Base-by-base conservation (phyloP, 2,113 vertebrate species). In the Syngnathus scovelli region DNA sequence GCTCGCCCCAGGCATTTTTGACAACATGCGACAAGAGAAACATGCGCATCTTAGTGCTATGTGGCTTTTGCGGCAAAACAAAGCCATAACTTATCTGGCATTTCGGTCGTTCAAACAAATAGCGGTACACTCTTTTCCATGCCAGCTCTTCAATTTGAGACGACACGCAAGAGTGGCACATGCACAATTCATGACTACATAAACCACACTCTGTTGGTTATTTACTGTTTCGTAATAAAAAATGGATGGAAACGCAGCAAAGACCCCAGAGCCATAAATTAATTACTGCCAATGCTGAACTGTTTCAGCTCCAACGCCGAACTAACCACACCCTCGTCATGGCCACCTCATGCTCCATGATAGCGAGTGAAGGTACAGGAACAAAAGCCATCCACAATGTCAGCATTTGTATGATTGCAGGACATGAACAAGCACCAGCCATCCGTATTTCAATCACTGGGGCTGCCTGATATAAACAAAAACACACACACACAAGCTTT, bases 371-470 rank as follows among this genome's bases (percentile, higher is more conserved):
- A 7, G 18, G 41, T 66, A 11, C 19, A n/a, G 33, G 13, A 10
- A 52, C 27, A 5, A 46, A 33, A 60, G 61, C 33, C 16, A 0
- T 16, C 10, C 16, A 49, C 43, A 63, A 36, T n/a, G 43, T 54
- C 27, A 48, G 0, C 5, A 6, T 44, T 48, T 48, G 7, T 41
- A 55, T 39, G 21, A 21, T 51, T 36, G 44, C 13, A 54, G 23
- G 1, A 23, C 2, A 68, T 48, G 38, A 88, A 39, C 81, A 84
- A 86, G 87, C 72, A 89, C 89, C 59, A 69, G 72, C 76, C 85
- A 90, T 91, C 78, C 85, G 88, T 89, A 88, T 89, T 91, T 90
- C 63, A 89, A 63, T 66, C 79, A 2, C 76, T 66, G 38, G 64
- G 73, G 72, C 67, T 69, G 88, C 84, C 83, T 87, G 81, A 78